Percentiles rank a stretch among this genome's conserved stretches.
Evolutionary conservation across 2,888 invertebrate genomes (phyloP).

Genomic region (Melipona bicolor): DNA sequence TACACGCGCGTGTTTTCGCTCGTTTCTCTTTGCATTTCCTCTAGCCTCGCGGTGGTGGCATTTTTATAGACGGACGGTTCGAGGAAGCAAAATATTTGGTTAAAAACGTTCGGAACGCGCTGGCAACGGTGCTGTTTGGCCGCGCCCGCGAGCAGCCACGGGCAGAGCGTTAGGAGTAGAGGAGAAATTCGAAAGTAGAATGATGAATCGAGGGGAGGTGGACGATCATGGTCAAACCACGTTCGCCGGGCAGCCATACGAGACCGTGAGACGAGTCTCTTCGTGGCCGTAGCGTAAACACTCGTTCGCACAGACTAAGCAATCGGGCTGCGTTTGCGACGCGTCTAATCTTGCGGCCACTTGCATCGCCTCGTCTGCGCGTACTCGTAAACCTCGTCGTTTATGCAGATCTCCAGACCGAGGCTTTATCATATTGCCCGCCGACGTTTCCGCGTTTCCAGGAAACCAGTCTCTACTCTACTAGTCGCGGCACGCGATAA

Average conservation of each 20-base stretch:
- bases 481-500: slow-evolving; percentile 31
- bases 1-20: no score
- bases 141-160: neutral
- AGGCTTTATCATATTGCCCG: slow-evolving; percentile 19
- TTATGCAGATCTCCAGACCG: neutral
- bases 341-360: slow-evolving; percentile 50
- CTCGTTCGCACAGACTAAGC: slow-evolving; percentile 65
- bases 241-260: slow-evolving; percentile 11
- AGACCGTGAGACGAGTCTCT: slow-evolving; percentile 34
- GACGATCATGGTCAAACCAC: slow-evolving; percentile 33
- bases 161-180: slow-evolving; percentile 13
- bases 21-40: neutral
- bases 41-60: neutral
- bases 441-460: slow-evolving; percentile 41
- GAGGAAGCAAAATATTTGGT: slow-evolving; percentile 27
- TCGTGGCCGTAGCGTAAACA: slow-evolving; percentile 60
- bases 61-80: neutral
- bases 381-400: slow-evolving; percentile 22
- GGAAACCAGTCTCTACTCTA: slow-evolving; percentile 39
- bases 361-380: slow-evolving; percentile 2
- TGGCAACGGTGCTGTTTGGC: neutral
- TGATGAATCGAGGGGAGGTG: slow-evolving; percentile 29
- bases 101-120: neutral
- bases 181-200: slow-evolving; percentile 38
- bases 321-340: slow-evolving; percentile 34